phyloP scores from a whole-genome alignment of 2,888 invertebrate genomes.

The Ceramica pisi region DNA sequence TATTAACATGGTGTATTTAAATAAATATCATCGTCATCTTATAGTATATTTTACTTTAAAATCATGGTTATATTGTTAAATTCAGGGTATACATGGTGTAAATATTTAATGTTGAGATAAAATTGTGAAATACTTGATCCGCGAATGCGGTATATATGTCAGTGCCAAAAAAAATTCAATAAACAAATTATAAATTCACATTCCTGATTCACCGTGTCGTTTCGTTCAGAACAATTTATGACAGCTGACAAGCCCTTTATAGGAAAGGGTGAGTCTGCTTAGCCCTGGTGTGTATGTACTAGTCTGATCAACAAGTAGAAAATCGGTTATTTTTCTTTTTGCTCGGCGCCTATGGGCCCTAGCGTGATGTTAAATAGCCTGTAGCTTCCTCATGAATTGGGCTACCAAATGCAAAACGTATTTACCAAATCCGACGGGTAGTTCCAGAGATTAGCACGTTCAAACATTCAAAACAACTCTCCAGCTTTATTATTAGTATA shows the following conservation, averaged over 20 bases:
- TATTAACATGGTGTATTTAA: constrained; percentile 77
- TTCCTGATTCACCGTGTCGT: constrained; percentile 45
- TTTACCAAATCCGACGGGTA: too few relatives aligned
- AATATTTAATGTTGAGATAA: constrained; percentile 62
- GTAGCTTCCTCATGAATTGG: too few relatives aligned
- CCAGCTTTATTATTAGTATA: too few relatives aligned
- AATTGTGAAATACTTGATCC: constrained; percentile 55
- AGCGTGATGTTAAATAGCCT: too few relatives aligned
- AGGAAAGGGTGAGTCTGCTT: background rate
- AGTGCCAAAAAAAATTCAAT: constrained; percentile 66
- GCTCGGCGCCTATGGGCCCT: too few relatives aligned
- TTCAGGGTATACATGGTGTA: constrained; percentile 75
- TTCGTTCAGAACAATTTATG: constrained; percentile 31
- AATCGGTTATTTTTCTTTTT: too few relatives aligned
- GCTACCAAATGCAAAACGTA: too few relatives aligned
- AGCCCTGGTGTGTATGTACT: background rate
- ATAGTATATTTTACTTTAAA: constrained; percentile 72
- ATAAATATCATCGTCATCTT: constrained; percentile 73
- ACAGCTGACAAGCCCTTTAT: background rate
- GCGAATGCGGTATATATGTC: constrained; percentile 57
- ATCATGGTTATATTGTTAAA: constrained; percentile 76
- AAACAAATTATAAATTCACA: constrained; percentile 51
- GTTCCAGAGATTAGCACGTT: too few relatives aligned
- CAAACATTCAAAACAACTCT: too few relatives aligned
- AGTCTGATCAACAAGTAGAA: too few relatives aligned